These are phyloP conservation scores for Ruditapes philippinarum DNA, from an alignment of 1,140 invertebrate species.

Conservation along the genomic window DNA sequence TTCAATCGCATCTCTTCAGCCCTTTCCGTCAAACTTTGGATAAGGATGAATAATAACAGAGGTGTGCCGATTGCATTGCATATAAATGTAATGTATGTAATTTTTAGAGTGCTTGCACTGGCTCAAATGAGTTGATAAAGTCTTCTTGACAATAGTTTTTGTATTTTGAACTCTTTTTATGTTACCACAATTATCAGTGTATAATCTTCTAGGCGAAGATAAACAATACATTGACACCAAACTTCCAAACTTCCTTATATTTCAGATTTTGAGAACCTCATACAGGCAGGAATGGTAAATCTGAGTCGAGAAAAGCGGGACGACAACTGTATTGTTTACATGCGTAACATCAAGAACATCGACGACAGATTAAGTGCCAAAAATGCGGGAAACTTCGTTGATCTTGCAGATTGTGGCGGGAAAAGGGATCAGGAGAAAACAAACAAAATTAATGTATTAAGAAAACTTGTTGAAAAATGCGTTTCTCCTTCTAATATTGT, in stretches of 20 bases:
- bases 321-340: constrained; percentile 97
- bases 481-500: constrained; percentile 72
- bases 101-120: too few relatives aligned
- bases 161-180: too few relatives aligned
- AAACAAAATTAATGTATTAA: constrained; percentile 94
- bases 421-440: constrained; percentile 96
- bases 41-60: too few relatives aligned
- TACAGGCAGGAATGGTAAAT: constrained; percentile 96
- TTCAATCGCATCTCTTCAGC: too few relatives aligned
- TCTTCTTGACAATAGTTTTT: too few relatives aligned
- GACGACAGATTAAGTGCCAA: constrained; percentile 94
- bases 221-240: too few relatives aligned
- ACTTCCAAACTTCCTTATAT: not conserved
- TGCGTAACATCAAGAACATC: constrained; percentile 98
- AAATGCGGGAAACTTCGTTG: constrained; percentile 96
- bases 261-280: constrained; percentile 92
- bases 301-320: constrained; percentile 94
- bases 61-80: too few relatives aligned
- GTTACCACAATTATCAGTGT: too few relatives aligned
- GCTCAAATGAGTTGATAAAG: too few relatives aligned
- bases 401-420: constrained; percentile 92
- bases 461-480: constrained; percentile 87
- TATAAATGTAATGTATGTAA: too few relatives aligned
- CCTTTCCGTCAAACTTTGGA: too few relatives aligned
- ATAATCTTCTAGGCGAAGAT: too few relatives aligned